Percentiles rank a stretch among this genome's conserved stretches.
Conservation (phyloP, 2,888 invertebrate species). For the Oscheius sp. region DNA sequence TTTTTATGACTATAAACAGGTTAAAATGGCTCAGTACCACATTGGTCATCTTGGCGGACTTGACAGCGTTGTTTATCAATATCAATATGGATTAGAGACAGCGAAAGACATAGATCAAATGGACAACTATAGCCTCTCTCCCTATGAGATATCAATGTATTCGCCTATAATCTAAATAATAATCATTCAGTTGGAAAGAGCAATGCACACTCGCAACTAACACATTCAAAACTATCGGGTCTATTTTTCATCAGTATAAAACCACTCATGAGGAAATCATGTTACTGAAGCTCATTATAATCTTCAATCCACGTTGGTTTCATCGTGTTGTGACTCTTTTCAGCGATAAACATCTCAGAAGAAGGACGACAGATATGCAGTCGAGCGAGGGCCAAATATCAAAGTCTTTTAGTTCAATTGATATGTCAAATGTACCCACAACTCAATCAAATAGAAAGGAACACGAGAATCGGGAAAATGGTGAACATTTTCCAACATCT, state of each 20-base stretch:
- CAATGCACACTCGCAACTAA: not conserved
- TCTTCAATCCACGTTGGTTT: not conserved
- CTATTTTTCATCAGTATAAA: not conserved
- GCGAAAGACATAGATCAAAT: not conserved
- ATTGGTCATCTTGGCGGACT: slow-evolving; percentile 9
- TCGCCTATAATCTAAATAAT: not conserved
- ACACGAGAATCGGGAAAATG: not conserved
- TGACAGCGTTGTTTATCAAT: not conserved
- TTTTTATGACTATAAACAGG: not conserved
- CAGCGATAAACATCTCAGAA: not conserved
- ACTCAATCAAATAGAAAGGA: not conserved
- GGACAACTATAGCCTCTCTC: not conserved
- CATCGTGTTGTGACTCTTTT: not conserved
- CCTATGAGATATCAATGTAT: not conserved
- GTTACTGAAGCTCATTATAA: not conserved
- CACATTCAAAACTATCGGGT: not conserved
- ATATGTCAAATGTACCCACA: not conserved
- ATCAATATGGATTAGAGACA: slow-evolving; percentile 2
- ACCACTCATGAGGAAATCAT: slow-evolving; percentile 7
- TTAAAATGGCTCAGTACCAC: slow-evolving; percentile 16
- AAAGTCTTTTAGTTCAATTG: not conserved
- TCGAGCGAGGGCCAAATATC: slow-evolving; percentile 2
- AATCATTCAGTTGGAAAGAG: slow-evolving; percentile 15
- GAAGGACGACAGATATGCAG: slow-evolving; percentile 4
- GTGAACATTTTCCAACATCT: not conserved